Conservation (phyloP, 2,113 vertebrate species). For the Petroica traversi region DNA sequence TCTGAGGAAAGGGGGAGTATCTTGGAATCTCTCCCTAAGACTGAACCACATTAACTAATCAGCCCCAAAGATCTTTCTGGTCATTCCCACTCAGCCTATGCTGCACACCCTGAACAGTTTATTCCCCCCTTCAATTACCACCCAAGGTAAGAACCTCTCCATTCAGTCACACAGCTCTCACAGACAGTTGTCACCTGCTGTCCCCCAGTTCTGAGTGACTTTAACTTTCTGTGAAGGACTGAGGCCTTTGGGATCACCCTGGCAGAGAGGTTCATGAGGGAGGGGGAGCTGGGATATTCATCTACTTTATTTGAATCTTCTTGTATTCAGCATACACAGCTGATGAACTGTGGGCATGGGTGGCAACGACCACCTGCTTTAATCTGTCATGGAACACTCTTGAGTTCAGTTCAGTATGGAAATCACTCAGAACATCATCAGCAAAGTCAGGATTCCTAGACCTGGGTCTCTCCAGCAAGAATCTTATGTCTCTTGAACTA, state of each 20-base stretch:
- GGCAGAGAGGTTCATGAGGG: background rate
- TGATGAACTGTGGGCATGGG: background rate
- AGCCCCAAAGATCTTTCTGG: background rate
- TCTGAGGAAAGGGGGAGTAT: background rate
- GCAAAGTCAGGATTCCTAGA: background rate
- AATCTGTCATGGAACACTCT: background rate
- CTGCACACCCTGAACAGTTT: background rate
- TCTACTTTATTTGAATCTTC: background rate
- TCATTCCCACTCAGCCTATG: too few relatives aligned
- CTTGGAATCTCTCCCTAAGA: background rate
- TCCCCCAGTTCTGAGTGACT: background rate
- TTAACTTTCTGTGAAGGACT: background rate
- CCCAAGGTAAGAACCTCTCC: background rate
- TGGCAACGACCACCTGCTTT: background rate
- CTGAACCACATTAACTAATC: background rate
- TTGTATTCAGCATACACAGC: background rate
- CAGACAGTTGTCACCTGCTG: background rate
- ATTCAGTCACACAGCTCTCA: fast-evolving
- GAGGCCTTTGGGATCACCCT: background rate
- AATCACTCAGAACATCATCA: background rate
- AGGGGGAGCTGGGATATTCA: background rate
- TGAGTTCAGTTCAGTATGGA: background rate
- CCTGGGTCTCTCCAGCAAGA: background rate
- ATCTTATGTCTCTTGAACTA: background rate
- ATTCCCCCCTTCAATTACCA: background rate